phyloP scores from a whole-genome alignment of 1,140 invertebrate species.

The Leptinotarsa undecemlineata region DNA sequence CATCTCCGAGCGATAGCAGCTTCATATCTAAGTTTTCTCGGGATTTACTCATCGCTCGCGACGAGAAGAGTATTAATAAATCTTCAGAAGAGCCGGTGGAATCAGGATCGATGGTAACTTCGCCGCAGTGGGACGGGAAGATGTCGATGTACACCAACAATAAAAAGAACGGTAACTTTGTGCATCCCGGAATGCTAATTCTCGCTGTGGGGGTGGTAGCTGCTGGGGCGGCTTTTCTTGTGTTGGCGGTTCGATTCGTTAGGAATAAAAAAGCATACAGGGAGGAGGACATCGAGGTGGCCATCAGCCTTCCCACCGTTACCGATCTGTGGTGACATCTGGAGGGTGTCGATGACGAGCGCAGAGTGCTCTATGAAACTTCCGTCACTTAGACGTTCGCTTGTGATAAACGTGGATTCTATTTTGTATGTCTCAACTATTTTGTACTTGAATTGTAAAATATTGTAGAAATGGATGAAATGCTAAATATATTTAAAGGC shows the following conservation, averaged over 20 bases:
- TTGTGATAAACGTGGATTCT: slow-evolving; percentile 47
- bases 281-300: slow-evolving; percentile 69
- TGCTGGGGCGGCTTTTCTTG: slow-evolving; percentile 37
- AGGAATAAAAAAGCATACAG: slow-evolving; percentile 38
- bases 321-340: slow-evolving; percentile 73
- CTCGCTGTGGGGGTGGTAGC: slow-evolving; percentile 50
- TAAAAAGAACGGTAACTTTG: slow-evolving; percentile 20
- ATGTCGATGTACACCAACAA: slow-evolving; percentile 50
- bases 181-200: slow-evolving; percentile 60
- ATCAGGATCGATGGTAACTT: neutral
- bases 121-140: slow-evolving; percentile 33
- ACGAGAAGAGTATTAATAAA: slow-evolving; percentile 26
- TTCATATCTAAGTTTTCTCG: slow-evolving; percentile 24
- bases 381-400: slow-evolving; percentile 36
- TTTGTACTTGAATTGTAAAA: slow-evolving; percentile 38
- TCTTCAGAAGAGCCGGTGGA: neutral
- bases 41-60: slow-evolving; percentile 19
- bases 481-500: neutral
- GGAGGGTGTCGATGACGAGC: slow-evolving; percentile 59
- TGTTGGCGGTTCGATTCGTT: slow-evolving; percentile 52
- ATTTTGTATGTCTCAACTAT: slow-evolving; percentile 42
- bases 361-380: slow-evolving; percentile 62
- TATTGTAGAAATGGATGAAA: slow-evolving; percentile 24
- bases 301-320: slow-evolving; percentile 63
- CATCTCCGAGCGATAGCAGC: neutral